A percentile compares a stretch with the other conserved stretches of the same genome.
Conservation (phyloP, 2,113 vertebrate species). For the Carassius carassius region DNA sequence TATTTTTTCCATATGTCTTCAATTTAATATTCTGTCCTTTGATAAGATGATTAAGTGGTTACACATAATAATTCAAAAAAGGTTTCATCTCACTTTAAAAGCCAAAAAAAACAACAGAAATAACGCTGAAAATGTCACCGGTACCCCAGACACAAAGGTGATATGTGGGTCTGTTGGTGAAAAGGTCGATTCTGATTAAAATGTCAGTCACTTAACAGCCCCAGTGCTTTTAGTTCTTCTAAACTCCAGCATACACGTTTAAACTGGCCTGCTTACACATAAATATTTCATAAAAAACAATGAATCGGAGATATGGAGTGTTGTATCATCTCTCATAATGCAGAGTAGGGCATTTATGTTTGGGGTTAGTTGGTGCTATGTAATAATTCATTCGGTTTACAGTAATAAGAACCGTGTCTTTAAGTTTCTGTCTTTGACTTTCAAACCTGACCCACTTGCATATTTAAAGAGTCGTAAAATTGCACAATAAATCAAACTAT, state of each 20-base stretch:
- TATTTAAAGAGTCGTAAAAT: conserved; percentile 24
- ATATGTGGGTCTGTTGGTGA: conserved; percentile 41
- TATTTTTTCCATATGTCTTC: too few species aligned
- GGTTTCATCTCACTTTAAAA: not conserved
- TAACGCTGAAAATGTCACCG: conserved; percentile 61
- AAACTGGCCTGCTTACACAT: not conserved
- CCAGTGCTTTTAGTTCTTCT: conserved; percentile 41
- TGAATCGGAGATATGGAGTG: conserved; percentile 6
- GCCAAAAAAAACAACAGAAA: conserved; percentile 21
- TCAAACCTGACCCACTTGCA: conserved; percentile 20
- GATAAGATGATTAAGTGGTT: not conserved
- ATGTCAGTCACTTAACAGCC: conserved; percentile 67
- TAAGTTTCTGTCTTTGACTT: conserved; percentile 21
- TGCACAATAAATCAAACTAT: conserved; percentile 33
- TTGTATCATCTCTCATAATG: not conserved
- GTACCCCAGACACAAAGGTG: conserved; percentile 43
- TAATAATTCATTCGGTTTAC: conserved; percentile 14
- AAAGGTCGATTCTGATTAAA: conserved; percentile 64
- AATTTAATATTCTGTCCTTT: not conserved
- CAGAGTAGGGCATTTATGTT: not conserved
- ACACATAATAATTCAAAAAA: conserved; percentile 20
- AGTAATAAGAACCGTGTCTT: conserved; percentile 5
- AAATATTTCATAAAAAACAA: conserved; percentile 14
- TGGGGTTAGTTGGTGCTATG: not conserved
- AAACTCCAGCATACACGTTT: not conserved